Percentiles rank a stretch among this genome's conserved stretches.
These are phyloP conservation scores for Psittacula derbiana DNA, from an alignment of 2,797 vertebrate genomes.

Conservation along the genomic window DNA sequence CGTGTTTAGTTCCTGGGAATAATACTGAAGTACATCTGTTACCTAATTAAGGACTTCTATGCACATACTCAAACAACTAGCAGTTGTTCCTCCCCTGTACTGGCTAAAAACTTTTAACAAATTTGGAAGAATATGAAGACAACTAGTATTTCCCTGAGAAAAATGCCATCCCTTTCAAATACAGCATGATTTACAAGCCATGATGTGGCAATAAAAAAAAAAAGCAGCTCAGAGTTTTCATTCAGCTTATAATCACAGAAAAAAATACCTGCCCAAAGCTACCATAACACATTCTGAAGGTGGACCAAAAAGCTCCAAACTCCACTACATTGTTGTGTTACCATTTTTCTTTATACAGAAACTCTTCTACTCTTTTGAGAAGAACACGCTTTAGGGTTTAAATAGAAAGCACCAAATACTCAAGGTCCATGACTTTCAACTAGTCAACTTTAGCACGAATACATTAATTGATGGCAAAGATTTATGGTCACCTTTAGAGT, in stretches of 20 bases:
- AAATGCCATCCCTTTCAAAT: background rate
- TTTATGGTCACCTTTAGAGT: background rate
- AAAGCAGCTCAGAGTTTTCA: background rate
- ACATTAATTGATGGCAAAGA: background rate
- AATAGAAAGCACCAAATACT: background rate
- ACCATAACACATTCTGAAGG: background rate
- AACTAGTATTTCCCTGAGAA: background rate
- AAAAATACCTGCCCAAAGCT: background rate
- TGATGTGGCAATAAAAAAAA: background rate
- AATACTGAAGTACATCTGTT: background rate
- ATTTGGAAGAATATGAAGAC: background rate
- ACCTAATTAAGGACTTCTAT: background rate
- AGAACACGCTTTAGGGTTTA: background rate
- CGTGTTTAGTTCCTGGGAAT: background rate
- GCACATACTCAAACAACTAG: background rate
- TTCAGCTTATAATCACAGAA: background rate
- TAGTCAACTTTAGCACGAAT: background rate
- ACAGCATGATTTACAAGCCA: background rate
- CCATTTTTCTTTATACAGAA: background rate
- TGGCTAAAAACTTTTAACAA: background rate
- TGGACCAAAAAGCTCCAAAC: background rate
- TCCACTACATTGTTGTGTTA: background rate
- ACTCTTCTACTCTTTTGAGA: background rate
- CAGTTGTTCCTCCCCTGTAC: background rate
- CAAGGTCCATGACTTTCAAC: background rate